Evolutionary conservation across 2,797 vertebrate genomes (phyloP), one percentile per base, ranked within the genome.

Genomic region (Rhynchonycteris naso): DNA sequence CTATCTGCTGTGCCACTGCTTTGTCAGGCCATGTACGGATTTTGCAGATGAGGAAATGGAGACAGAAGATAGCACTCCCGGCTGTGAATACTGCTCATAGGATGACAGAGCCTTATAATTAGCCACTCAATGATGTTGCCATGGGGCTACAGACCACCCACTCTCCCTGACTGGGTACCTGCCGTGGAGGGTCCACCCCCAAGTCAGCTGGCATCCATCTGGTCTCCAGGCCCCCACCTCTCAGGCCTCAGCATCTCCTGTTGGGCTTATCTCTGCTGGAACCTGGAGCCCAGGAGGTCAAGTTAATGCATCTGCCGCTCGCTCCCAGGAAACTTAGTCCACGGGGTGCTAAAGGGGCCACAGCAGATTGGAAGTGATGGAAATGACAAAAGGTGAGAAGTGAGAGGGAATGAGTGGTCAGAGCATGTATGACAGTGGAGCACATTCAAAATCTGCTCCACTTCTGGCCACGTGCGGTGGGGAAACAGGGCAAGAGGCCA

Each of bases 331-430:
- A 94, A n/a, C 30, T 66, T 85, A 82, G 85, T 18, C 84, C 88
- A 88, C 19, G 9, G 65, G 93, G 93, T 95, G 69, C 79, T 93
- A 95, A 95, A 95, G 65, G 84, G 92, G 88, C 92, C 74, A 88
- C 91, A 92, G 94, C 94, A 96, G 95, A 96, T 94, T 94, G 94
- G 90, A 95, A 95, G 95, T 94, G 97, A 95, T 87, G 61, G 80
- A 91, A 96, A 95, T 95, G 94, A 93, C 93, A 83, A 90, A 87
- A 96, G 95, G 93, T 95, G 89, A 96, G 89, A 83, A 75, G 72
- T 89, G 95, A 93, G 75, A 91, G 95, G 85, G 89, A 94, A 89
- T 95, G 96, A 94, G 95, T 95, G 88, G 79, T 88, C 92, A 80
- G 95, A 87, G 88, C 43, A 2, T 95, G 90, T 91, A 65, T 95